phyloP scores from a whole-genome alignment of 1,140 invertebrate species.

The Polyergus mexicanus region DNA sequence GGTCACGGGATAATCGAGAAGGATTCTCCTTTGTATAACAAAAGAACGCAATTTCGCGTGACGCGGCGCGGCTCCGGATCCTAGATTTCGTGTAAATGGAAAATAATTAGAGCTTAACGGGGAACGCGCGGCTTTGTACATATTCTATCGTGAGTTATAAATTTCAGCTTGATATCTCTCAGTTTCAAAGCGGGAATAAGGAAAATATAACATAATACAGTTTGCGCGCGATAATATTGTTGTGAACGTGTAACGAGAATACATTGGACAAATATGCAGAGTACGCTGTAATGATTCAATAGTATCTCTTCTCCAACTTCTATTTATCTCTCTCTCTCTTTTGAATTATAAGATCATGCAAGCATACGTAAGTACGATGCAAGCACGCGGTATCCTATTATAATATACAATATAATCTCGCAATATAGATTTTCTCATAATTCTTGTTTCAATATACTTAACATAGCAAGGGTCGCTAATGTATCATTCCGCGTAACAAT shows the following conservation, averaged over 20 bases:
- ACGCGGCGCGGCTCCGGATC: not conserved
- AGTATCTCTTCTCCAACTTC: not conserved
- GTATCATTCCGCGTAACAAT: not conserved
- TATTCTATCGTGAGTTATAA: conserved; percentile 2
- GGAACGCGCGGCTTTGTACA: not conserved
- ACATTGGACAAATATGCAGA: not conserved
- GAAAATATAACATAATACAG: conserved; percentile 4
- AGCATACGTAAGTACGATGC: not conserved
- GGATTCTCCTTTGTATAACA: not conserved
- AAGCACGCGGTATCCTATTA: not conserved
- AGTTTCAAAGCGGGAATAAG: not conserved
- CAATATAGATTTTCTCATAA: not conserved
- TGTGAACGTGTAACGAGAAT: conserved; percentile 12
- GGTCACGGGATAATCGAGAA: not conserved
- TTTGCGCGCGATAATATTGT: conserved; percentile 21
- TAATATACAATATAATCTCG: conserved; percentile 1
- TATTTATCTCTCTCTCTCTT: not conserved
- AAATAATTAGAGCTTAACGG: conserved; percentile 29
- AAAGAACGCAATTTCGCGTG: not conserved
- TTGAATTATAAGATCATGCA: not conserved
- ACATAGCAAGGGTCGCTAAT: not conserved
- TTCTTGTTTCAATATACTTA: conserved; percentile 4
- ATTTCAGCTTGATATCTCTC: conserved; percentile 2
- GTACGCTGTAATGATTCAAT: not conserved
- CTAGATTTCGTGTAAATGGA: not conserved